Conservation (phyloP, 2,113 vertebrate genomes). For the Hypomesus transpacificus region DNA sequence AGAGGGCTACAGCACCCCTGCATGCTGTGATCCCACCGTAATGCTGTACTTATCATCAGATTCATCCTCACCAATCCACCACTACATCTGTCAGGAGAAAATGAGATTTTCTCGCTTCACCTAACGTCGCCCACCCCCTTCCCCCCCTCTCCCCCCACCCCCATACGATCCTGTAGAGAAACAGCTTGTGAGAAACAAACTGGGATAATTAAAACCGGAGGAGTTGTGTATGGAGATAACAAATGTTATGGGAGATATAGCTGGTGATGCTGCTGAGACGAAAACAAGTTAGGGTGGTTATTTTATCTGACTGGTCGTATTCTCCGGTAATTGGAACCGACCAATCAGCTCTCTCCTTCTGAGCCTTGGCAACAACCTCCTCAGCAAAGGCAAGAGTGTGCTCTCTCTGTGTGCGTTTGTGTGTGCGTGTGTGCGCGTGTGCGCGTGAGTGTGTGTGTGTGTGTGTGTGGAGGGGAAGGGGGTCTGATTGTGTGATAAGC, state of each 20-base stretch:
- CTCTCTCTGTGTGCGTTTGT: conserved; percentile 6
- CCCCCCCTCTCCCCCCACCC: no score
- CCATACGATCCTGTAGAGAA: no score
- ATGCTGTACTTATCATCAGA: neutral
- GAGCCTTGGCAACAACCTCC: conserved; percentile 77
- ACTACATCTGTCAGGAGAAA: conserved; percentile 8
- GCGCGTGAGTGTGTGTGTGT: neutral
- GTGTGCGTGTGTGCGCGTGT: conserved; percentile 5
- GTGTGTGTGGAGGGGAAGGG: neutral
- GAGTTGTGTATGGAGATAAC: conserved; percentile 28
- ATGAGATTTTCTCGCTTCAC: neutral
- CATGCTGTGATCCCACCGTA: neutral
- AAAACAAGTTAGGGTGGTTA: conserved; percentile 39
- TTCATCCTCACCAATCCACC: neutral
- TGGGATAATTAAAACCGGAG: no score
- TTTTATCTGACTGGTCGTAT: conserved; percentile 58
- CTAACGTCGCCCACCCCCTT: neutral
- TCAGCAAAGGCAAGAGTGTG: conserved; percentile 42
- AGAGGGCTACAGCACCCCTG: neutral
- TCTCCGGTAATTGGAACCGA: conserved; percentile 56
- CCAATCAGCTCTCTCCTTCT: conserved; percentile 67
- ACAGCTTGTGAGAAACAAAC: no score
- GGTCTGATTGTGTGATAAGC: neutral
- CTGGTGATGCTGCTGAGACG: conserved; percentile 24
- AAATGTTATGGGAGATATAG: conserved; percentile 50